phyloP scores from a whole-genome alignment of 2,113 vertebrate genomes.

The Bungarus multicinctus region DNA sequence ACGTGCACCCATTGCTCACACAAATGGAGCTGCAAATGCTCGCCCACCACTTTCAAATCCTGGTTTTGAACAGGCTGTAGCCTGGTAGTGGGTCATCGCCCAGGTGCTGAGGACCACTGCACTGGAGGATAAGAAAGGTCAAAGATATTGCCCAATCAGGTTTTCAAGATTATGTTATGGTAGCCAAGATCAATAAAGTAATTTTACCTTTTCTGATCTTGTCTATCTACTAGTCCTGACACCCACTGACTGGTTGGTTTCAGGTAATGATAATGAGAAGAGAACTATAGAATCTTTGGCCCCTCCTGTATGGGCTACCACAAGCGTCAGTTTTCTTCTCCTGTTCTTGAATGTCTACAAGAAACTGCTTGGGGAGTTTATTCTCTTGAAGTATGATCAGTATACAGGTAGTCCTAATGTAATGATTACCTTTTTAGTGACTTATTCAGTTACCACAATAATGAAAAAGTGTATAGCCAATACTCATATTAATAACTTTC shows the following conservation, averaged over 20 bases:
- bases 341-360: not conserved
- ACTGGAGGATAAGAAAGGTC: not conserved
- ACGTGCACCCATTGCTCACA: not conserved
- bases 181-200: not conserved
- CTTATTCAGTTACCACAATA: not conserved
- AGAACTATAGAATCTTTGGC: not conserved
- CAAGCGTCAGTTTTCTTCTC: not conserved
- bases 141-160: not conserved
- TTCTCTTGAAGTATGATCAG: not conserved
- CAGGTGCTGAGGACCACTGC: not conserved
- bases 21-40: not conserved
- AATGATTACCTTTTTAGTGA: not conserved
- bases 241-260: not conserved
- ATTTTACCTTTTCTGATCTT: not conserved
- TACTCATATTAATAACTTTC: not conserved
- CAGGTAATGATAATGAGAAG: not conserved
- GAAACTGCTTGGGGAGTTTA: not conserved
- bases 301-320: not conserved
- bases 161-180: not conserved
- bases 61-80: not conserved
- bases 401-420: not conserved
- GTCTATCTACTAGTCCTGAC: not conserved
- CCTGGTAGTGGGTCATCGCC: not conserved
- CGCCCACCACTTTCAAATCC: not conserved
- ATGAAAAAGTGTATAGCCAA: not conserved